Evolutionary conservation across 2,888 invertebrate species (phyloP).

Genomic region (Mesorhabditis belari): DNA sequence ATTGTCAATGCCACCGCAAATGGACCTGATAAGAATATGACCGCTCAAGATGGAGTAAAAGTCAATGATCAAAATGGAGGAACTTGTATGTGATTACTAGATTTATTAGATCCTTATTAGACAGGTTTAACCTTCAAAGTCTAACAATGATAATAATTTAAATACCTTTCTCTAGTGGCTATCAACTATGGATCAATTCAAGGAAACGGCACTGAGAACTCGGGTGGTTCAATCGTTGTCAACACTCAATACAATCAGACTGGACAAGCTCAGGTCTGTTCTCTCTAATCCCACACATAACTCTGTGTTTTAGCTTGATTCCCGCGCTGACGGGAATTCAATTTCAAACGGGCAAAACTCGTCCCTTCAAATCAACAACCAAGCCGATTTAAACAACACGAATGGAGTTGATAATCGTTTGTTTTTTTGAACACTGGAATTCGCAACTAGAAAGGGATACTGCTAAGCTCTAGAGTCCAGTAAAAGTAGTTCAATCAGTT

Average conservation of each 20-base stretch:
- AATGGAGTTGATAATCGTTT: constrained; percentile 18
- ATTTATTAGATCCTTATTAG: too few species aligned
- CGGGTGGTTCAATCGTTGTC: constrained; percentile 21
- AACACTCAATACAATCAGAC: constrained; percentile 24
- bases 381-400: constrained; percentile 15
- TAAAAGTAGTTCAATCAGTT: too few species aligned
- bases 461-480: too few species aligned
- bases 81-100: constrained; percentile 11
- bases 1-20: constrained; percentile 16
- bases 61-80: constrained; percentile 28
- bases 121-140: too few species aligned
- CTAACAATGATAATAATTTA: too few species aligned
- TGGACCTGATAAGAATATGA: constrained; percentile 26
- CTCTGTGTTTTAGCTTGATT: neutral
- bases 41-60: constrained; percentile 30
- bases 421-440: neutral
- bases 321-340: constrained; percentile 12
- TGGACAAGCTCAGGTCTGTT: constrained; percentile 16
- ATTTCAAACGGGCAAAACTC: constrained; percentile 19
- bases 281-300: neutral
- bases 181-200: constrained; percentile 26
- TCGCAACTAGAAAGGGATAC: neutral
- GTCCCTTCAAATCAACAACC: constrained; percentile 16
- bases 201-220: constrained; percentile 26
- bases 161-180: constrained; percentile 15